Conservation (phyloP, 2,797 vertebrate species). For the Spheniscus humboldti region DNA sequence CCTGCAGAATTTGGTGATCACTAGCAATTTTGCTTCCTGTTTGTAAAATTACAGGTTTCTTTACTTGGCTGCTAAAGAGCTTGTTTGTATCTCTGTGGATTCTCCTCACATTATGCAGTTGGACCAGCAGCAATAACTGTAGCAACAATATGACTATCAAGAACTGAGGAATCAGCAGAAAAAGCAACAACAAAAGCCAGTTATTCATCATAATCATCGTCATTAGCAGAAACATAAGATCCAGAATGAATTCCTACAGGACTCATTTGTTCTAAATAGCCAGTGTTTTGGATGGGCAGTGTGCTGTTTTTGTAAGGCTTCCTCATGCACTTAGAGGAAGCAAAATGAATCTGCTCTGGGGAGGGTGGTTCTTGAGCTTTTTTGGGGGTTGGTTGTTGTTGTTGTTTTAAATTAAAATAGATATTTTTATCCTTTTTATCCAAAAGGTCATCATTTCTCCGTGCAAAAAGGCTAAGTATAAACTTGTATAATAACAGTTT, state of each 20-base stretch:
- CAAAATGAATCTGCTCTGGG: not conserved
- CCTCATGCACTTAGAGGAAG: not conserved
- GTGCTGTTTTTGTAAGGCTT: not conserved
- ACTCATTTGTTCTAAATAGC: slow-evolving; percentile 1
- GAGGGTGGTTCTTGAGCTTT: not conserved
- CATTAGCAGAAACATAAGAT: slow-evolving; percentile 36
- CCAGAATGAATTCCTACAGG: slow-evolving; percentile 6
- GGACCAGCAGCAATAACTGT: slow-evolving; percentile 21
- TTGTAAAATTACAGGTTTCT: slow-evolving; percentile 21
- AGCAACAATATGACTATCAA: slow-evolving; percentile 17
- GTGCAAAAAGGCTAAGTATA: not conserved
- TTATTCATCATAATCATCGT: slow-evolving; percentile 53
- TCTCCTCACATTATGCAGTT: slow-evolving; percentile 9
- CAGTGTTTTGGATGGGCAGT: not conserved
- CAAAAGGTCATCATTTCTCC: not conserved
- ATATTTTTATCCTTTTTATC: not conserved
- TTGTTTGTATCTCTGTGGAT: slow-evolving; percentile 16
- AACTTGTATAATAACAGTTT: not conserved
- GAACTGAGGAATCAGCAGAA: slow-evolving; percentile 45
- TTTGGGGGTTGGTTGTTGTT: accelerated
- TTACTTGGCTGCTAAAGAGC: not conserved
- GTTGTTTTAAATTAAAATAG: not conserved
- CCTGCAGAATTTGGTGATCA: not conserved
- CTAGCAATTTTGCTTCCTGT: not conserved
- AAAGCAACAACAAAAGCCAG: not conserved